Evolutionary conservation across 2,888 invertebrate species (phyloP).

Genomic region (Spodoptera picta): DNA sequence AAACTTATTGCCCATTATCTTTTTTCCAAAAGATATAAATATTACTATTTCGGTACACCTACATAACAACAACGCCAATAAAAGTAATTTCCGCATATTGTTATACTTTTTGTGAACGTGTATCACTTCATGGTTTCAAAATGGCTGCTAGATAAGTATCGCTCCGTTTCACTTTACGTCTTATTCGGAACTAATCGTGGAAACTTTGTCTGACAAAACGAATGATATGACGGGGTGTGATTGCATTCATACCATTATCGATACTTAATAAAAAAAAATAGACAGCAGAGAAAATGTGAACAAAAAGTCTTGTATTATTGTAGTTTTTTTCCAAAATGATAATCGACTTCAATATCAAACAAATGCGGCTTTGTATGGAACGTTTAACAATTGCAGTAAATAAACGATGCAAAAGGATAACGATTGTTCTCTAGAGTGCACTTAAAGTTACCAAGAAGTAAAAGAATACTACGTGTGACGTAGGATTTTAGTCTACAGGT

Average conservation of each 20-base stretch:
- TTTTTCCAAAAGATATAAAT: slow-evolving; percentile 9
- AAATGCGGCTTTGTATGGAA: slow-evolving; percentile 7
- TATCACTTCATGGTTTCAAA: slow-evolving; percentile 54
- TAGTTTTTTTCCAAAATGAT: slow-evolving; percentile 7
- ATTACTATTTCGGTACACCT: slow-evolving; percentile 60
- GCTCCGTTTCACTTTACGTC: slow-evolving; percentile 65
- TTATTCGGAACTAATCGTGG: slow-evolving; percentile 64
- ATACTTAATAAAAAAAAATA: slow-evolving; percentile 60
- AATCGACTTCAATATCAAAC: slow-evolving; percentile 7
- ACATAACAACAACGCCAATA: slow-evolving; percentile 81
- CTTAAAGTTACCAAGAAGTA: background rate
- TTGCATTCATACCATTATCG: slow-evolving; percentile 63
- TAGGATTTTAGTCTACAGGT: too few relatives aligned
- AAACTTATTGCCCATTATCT: slow-evolving; percentile 24
- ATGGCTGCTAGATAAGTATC: slow-evolving; percentile 54
- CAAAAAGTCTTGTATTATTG: slow-evolving; percentile 23
- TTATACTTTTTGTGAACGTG: slow-evolving; percentile 50
- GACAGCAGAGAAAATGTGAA: slow-evolving; percentile 35
- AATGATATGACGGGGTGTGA: slow-evolving; percentile 65
- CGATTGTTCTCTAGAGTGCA: background rate
- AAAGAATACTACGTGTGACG: too few relatives aligned
- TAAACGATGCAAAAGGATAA: slow-evolving; percentile 2
- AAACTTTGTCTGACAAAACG: slow-evolving; percentile 65
- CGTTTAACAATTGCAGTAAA: background rate
- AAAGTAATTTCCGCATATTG: slow-evolving; percentile 77